A percentile compares a stretch with the other conserved stretches of the same genome.
Conservation (phyloP, 1,140 invertebrate genomes). For the Asobara japonica region DNA sequence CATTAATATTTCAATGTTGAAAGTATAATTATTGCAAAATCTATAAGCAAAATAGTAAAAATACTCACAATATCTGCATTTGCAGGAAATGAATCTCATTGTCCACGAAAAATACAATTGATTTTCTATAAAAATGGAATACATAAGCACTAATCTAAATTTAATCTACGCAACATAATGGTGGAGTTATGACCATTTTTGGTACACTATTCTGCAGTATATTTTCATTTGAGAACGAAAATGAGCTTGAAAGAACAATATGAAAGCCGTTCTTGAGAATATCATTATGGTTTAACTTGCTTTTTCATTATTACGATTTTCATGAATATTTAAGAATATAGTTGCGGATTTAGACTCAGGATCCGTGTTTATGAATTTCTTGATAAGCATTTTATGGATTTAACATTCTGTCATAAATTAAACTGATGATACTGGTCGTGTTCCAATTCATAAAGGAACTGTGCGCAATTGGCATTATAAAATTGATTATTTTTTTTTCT, state of each 20-base stretch:
- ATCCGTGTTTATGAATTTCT: background rate
- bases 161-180: background rate
- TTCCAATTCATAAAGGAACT: background rate
- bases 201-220: background rate
- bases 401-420: background rate
- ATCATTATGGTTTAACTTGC: background rate
- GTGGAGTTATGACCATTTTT: background rate
- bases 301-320: background rate
- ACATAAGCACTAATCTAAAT: background rate
- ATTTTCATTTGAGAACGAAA: background rate
- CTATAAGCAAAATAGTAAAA: background rate
- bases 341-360: background rate
- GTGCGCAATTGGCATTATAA: background rate
- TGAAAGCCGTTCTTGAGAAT: background rate
- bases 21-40: background rate
- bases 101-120: background rate
- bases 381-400: background rate
- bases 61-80: background rate
- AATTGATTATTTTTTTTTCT: background rate
- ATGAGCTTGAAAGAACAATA: background rate
- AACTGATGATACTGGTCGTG: slow-evolving; percentile 2
- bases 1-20: background rate
- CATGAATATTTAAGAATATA: background rate
- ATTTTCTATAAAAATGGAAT: background rate
- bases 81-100: background rate